Base-by-base conservation (phyloP, 2,888 invertebrate genomes). In the Archaeoteleia sp. region DNA sequence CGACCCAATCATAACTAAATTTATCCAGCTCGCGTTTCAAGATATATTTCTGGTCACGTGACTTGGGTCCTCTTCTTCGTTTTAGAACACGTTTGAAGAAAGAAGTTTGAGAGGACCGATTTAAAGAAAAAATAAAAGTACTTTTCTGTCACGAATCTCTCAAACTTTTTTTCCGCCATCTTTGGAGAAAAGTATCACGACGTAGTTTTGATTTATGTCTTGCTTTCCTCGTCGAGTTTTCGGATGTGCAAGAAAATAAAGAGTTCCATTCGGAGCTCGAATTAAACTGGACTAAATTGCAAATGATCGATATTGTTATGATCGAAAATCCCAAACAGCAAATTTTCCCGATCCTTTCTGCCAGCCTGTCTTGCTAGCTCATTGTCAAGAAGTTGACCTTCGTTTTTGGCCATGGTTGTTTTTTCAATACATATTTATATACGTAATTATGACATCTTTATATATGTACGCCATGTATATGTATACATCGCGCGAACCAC, bases 361-460 rank as follows among this genome's bases (percentile, higher is more conserved):
- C 81, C 81, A 81, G 79, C 80, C 81, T 81, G 81, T 82, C 80
- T 81, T 82, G 82, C 83, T 83, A 80, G 81, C 82, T 79, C 82
- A 90, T 90, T 91, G 91, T 93, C 93, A 93, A 94, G 94, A 94
- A 95, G 94, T 94, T 94, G 94, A 94, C 94, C 93, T 93, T 93
- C 93, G 93, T 94, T 94, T 92, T 92, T 91, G 91, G 92, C 93
- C 91, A 92, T 92, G 91, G 91, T 91, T 91, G 90, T 88, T 89
- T 90, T 83, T 85, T 84, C 84, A 86, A 87, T 88, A 86, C 83
- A 80, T 79, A 78, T 78, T 73, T 69, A 70, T 73, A 68, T 72
- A 71, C 71, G 71, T 74, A 70, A 71, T 75, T 70, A 73, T 68
- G 57, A 73, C 70, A 74, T 73, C 67, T 71, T 71, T 74, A 75